Conservation (phyloP, 1,140 invertebrate genomes). For the Drosophila arizonae region DNA sequence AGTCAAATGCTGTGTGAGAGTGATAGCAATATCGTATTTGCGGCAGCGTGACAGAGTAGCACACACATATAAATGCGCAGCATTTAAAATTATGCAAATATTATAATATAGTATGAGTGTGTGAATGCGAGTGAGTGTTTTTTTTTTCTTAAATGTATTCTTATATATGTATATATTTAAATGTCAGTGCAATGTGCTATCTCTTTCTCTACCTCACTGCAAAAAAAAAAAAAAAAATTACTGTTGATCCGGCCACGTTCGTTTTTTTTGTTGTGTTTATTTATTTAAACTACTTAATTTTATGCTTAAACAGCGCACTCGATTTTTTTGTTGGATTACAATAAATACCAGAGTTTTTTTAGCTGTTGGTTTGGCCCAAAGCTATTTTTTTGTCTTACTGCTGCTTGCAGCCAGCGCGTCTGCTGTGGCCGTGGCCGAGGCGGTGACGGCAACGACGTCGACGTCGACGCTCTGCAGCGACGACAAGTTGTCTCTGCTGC, state of each 20-base stretch:
- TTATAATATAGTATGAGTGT: background rate
- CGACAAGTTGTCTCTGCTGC: conserved; percentile 64
- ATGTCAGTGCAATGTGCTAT: conserved; percentile 55
- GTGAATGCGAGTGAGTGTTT: background rate
- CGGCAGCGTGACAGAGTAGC: conserved; percentile 17
- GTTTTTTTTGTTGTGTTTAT: conserved; percentile 50
- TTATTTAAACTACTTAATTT: conserved; percentile 81
- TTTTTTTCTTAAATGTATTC: conserved; percentile 10
- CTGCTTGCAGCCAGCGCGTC: conserved; percentile 61
- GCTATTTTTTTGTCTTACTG: conserved; percentile 34
- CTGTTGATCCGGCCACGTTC: conserved; percentile 28
- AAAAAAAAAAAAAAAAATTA: conserved; percentile 35
- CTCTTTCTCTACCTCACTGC: conserved; percentile 36
- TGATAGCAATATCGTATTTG: conserved; percentile 8
- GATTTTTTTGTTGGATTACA: conserved; percentile 50
- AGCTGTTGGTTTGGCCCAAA: conserved; percentile 42
- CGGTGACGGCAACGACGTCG: conserved; percentile 1
- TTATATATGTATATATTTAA: conserved; percentile 36
- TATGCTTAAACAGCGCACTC: conserved; percentile 76
- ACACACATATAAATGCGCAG: conserved; percentile 27
- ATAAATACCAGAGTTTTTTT: conserved; percentile 63
- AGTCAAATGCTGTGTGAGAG: conserved; percentile 23
- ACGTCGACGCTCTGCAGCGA: conserved; percentile 28
- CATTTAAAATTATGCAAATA: conserved; percentile 30
- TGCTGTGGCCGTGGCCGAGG: conserved; percentile 56